A percentile compares a stretch with the other conserved stretches of the same genome.
Conservation (phyloP, 2,888 invertebrate genomes). For the Euzophera pinguis region DNA sequence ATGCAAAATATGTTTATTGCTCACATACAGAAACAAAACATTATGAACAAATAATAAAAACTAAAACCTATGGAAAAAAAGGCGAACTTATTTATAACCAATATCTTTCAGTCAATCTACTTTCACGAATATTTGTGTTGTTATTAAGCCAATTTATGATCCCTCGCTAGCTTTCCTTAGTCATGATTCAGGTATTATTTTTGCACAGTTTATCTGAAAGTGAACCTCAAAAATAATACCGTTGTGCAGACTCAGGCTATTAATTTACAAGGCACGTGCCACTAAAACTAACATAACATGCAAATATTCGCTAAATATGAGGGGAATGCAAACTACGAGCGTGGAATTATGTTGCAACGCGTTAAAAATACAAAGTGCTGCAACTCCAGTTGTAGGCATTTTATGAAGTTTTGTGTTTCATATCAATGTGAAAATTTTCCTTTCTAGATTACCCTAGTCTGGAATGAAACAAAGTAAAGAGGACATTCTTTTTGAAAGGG, state of each 20-base stretch:
- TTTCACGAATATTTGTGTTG: too few relatives aligned
- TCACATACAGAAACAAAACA: too few relatives aligned
- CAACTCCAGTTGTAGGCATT: slow-evolving; percentile 1
- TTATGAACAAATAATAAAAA: too few relatives aligned
- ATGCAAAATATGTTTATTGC: too few relatives aligned
- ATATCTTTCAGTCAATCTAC: too few relatives aligned
- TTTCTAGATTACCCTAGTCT: not conserved
- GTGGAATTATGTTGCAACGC: slow-evolving; percentile 22
- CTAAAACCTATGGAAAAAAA: too few relatives aligned
- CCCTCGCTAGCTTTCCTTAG: too few relatives aligned
- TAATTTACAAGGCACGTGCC: slow-evolving; percentile 9
- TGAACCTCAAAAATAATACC: not conserved
- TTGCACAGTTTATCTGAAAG: not conserved
- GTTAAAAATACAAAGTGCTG: slow-evolving; percentile 19
- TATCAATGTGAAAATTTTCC: not conserved
- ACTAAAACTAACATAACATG: slow-evolving; percentile 11
- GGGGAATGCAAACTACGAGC: slow-evolving; percentile 12
- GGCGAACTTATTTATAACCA: too few relatives aligned
- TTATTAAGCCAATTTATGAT: too few relatives aligned
- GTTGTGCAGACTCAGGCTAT: not conserved
- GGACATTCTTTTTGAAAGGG: too few relatives aligned
- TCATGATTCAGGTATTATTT: too few relatives aligned
- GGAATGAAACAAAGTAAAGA: too few relatives aligned
- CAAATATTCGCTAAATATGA: slow-evolving; percentile 18
- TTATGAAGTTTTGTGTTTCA: not conserved